Conservation (phyloP, 2,888 invertebrate genomes). For the Ophion obscuratus region DNA sequence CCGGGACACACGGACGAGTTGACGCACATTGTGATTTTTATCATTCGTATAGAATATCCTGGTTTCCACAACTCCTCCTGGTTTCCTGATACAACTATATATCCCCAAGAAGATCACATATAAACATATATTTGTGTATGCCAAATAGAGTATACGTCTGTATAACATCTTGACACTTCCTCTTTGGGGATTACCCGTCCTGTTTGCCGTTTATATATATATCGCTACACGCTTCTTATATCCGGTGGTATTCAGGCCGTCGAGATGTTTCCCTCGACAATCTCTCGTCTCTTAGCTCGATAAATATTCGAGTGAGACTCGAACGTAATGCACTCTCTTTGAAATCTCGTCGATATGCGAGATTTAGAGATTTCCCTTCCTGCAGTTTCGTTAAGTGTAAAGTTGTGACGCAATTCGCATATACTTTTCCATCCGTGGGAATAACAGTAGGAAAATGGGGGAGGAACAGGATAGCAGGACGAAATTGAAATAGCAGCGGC, state of each 20-base stretch:
- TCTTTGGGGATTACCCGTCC: constrained; percentile 64
- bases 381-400: constrained; percentile 33
- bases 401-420: constrained; percentile 8
- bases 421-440: background rate
- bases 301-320: constrained; percentile 58
- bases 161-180: constrained; percentile 64
- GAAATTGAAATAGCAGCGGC: too few species aligned
- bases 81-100: constrained; percentile 7
- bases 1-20: too few species aligned
- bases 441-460: background rate
- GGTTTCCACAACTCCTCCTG: background rate
- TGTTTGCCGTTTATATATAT: background rate
- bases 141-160: background rate
- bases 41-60: too few species aligned
- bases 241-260: constrained; percentile 35
- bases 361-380: constrained; percentile 1
- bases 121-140: background rate
- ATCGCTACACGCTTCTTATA: background rate
- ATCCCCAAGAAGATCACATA: background rate
- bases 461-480: background rate
- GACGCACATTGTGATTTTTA: too few species aligned
- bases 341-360: background rate
- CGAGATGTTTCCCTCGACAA: constrained; percentile 23
- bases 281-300: constrained; percentile 33
- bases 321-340: constrained; percentile 35